phyloP scores from a whole-genome alignment of 2,113 vertebrate species.

The Toxotes jaculatrix region DNA sequence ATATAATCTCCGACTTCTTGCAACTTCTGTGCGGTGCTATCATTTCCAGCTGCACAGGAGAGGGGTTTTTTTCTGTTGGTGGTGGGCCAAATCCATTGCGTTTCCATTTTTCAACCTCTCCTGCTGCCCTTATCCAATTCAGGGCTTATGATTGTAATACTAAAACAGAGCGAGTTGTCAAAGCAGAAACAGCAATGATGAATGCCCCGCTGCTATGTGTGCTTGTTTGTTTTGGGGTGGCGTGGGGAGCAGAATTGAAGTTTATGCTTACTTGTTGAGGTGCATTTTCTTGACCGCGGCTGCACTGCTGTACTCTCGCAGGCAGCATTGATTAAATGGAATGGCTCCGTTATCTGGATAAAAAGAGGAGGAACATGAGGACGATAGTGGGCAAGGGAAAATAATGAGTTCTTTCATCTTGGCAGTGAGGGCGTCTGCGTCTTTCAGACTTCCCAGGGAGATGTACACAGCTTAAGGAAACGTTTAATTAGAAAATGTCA shows the following conservation, averaged over 20 bases:
- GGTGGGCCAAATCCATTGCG: constrained; percentile 71
- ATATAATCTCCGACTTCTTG: constrained; percentile 64
- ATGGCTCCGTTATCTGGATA: constrained; percentile 80
- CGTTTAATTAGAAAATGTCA: constrained; percentile 83
- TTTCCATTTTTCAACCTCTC: constrained; percentile 77
- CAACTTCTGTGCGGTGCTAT: constrained; percentile 60
- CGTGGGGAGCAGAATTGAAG: constrained; percentile 56
- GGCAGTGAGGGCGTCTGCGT: constrained; percentile 71
- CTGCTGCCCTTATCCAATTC: constrained; percentile 77
- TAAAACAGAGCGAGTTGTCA: constrained; percentile 80
- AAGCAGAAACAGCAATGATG: constrained; percentile 74
- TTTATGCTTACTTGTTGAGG: constrained; percentile 75
- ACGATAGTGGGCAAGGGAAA: constrained; percentile 70
- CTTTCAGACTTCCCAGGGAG: constrained; percentile 75
- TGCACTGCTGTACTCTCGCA: constrained; percentile 52
- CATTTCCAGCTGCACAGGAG: constrained; percentile 53
- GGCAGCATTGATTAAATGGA: constrained; percentile 75
- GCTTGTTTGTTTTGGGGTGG: constrained; percentile 69
- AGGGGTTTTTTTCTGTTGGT: constrained; percentile 46
- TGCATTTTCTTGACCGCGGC: constrained; percentile 69
- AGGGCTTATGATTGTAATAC: constrained; percentile 80
- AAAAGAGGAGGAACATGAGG: constrained; percentile 64
- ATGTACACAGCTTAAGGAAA: constrained; percentile 82
- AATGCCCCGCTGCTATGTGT: constrained; percentile 69
- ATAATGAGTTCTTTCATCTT: constrained; percentile 83